Evolutionary conservation across 2,113 vertebrate genomes (phyloP), one percentile per base, ranked within the genome.

Genomic region (Larimichthys crocea): DNA sequence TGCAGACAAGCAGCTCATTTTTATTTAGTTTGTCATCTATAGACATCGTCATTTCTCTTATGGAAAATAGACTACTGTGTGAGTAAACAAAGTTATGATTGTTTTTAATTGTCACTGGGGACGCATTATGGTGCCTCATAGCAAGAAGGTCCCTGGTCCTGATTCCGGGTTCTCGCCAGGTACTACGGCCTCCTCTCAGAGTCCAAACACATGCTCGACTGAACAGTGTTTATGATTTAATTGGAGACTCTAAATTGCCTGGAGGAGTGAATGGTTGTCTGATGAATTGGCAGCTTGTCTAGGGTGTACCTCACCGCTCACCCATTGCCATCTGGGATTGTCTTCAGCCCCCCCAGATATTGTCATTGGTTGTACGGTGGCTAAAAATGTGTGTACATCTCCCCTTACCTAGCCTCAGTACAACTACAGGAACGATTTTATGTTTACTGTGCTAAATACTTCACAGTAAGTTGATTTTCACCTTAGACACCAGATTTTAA

Each of bases 361-460:
- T 52, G 6, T 26, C 10, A 8, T 48, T 24, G n/a, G 53, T 31
- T 10, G 6, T 59, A 35, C 10, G 52, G 19, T 66, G 48, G 26
- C 22, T 53, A n/a, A 22, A n/a, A 6, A 35, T 22, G 24, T 1
- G 10, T 35, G 48, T 15, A n/a, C 14, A 19, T 66, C 7, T 11
- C 15, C 22, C 22, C 17, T 8, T 20, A 20, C 49, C 7, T 22
- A 5, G 3, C 31, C 15, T n/a, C 14, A 53, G 12, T 16, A 4
- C 6, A 24, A 70, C 9, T 10, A 1, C 22, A 55, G 42, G 17
- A 50, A 42, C 26, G 8, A 55, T 53, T 67, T 74, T 61, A 44
- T 46, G 40, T 60, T 42, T 60, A 10, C 20, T 50, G 29, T 15
- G 5, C 15, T 26, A 40, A 74, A 67, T 77, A 73, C 62, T 67